Percentiles rank a stretch among this genome's conserved stretches.
Conservation (phyloP, 2,113 vertebrate genomes). For the Eulacestoma nigropectus region DNA sequence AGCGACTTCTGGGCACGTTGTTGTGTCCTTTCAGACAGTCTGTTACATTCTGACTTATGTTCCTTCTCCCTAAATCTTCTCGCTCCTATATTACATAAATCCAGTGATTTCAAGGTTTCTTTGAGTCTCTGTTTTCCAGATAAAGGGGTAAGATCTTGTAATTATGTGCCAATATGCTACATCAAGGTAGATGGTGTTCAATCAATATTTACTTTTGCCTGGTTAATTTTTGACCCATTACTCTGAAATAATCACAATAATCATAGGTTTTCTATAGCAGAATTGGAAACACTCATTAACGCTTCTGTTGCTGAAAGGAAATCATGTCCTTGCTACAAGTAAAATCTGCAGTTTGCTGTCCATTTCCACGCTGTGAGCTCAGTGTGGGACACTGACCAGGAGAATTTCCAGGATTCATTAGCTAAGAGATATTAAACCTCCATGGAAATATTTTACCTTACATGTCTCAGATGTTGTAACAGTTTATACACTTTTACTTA, state of each 20-base stretch:
- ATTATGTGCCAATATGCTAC: neutral
- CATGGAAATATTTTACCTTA: neutral
- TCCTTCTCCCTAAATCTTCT: neutral
- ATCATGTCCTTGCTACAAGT: neutral
- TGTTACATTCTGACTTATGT: neutral
- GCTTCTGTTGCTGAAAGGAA: neutral
- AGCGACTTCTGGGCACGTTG: rapidly evolving
- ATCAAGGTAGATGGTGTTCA: neutral
- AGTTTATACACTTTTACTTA: neutral
- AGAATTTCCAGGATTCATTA: neutral
- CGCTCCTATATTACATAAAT: neutral
- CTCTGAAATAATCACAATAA: neutral
- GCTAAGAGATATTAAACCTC: neutral
- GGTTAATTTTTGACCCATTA: neutral
- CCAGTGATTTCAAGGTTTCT: neutral
- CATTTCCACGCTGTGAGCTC: neutral
- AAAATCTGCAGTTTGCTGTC: neutral
- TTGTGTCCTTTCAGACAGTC: neutral
- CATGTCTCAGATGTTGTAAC: rapidly evolving
- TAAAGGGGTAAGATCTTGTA: neutral
- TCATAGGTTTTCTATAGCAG: neutral
- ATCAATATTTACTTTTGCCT: neutral
- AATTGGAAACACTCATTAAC: neutral
- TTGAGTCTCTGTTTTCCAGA: neutral
- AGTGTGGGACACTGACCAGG: neutral